These are phyloP conservation scores for Phytoseiulus persimilis DNA, from an alignment of 2,888 invertebrate genomes.

Conservation along the genomic window DNA sequence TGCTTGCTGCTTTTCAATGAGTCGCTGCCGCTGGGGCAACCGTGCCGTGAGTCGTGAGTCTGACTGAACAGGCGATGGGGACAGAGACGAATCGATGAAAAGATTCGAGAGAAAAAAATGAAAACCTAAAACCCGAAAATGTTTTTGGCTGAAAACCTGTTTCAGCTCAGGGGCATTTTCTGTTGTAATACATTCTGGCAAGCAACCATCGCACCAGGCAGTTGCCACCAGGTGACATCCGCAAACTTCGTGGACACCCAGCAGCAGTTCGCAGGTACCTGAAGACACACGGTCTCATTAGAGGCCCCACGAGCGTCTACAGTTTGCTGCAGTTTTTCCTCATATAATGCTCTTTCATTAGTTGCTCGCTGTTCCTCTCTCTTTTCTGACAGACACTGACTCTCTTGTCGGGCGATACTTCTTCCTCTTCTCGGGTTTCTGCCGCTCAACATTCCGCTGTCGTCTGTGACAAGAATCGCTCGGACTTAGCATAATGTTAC, in stretches of 20 bases:
- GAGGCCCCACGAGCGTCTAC: background rate
- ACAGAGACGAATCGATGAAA: background rate
- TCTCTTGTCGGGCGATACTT: background rate
- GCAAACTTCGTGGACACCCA: constrained; percentile 5
- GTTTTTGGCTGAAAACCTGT: background rate
- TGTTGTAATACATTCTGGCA: background rate
- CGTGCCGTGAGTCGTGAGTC: background rate
- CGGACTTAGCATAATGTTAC: background rate
- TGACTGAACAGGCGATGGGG: background rate
- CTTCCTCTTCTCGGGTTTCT: background rate
- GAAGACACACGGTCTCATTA: background rate
- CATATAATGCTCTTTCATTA: constrained; percentile 5
- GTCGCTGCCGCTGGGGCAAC: background rate
- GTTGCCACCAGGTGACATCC: background rate
- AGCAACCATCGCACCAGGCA: background rate
- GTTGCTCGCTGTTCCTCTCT: background rate
- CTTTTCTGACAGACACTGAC: background rate
- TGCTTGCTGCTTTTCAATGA: background rate
- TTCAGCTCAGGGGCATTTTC: background rate
- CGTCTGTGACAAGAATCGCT: background rate
- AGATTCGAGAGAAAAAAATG: background rate
- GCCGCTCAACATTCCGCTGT: background rate
- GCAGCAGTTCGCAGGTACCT: background rate
- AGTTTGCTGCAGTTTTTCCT: constrained; percentile 5
- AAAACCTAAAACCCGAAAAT: background rate